Base-by-base conservation (phyloP, 2,797 vertebrate species). In the Sebastes itinus region DNA sequence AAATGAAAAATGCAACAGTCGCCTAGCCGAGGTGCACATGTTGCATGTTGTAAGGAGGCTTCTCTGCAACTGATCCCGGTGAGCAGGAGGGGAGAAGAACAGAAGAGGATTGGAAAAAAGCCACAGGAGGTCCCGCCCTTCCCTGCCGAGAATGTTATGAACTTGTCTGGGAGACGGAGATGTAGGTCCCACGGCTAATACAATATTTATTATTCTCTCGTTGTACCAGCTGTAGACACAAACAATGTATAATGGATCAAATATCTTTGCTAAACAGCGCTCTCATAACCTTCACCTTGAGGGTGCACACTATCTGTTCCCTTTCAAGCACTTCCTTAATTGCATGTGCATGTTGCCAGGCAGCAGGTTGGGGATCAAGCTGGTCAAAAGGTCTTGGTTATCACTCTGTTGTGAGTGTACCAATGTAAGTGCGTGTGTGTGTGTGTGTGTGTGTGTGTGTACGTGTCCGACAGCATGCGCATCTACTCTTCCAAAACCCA, bases 171-270 rank as follows among this genome's bases (percentile, higher is more conserved):
- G 87, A 93, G 92, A 92, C 79, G 88, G 87, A 92, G 88, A 90
- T 87, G 88, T 38, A 75, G 88, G 83, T 92, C 92, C 87, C 88
- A 58, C 20, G 55, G 89, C 88, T 93, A 88, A 94, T 95, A 60
- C 88, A 95, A 95, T 94, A 96, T 95, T 89, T 93, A 95, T 93
- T 82, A 87, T 89, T 86, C 89, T 86, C 89, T 82, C 78, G 64
- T 87, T 81, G 84, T 87, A 85, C 70, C 89, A 88, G 92, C 87
- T 93, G 88, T 92, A 92, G 92, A 95, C 92, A 93, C 88, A 92
- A 94, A 94, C 89, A 91, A 93, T 93, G 88, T 93, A 94, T 94
- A 94, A 94, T 93, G 92, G 93, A 96, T 94, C 92, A 92, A 94
- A 95, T 91, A 88, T 92, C 87, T 92, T 87, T 72, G 86, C 92